These are phyloP conservation scores for Tetramorium simillimum DNA, from an alignment of 1,140 invertebrate genomes.

Conservation along the genomic window DNA sequence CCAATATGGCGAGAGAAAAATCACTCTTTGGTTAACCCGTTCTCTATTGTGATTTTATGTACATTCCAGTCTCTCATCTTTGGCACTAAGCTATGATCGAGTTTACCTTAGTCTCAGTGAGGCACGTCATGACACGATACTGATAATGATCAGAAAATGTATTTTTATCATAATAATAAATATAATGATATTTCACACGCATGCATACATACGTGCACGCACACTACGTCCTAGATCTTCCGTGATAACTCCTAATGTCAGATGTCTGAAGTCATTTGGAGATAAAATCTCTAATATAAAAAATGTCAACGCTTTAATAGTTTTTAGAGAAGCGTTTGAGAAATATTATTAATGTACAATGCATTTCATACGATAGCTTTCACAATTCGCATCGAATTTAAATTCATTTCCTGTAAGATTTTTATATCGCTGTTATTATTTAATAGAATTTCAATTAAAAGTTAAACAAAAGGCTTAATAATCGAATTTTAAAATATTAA, in stretches of 20 bases:
- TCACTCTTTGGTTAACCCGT: constrained; percentile 80
- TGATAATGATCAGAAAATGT: constrained; percentile 61
- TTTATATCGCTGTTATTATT: not conserved
- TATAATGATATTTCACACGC: not conserved
- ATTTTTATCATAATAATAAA: constrained; percentile 41
- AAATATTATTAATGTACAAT: not conserved
- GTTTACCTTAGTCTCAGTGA: constrained; percentile 63
- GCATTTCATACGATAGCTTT: not conserved
- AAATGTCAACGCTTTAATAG: not conserved
- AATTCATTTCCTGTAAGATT: too few relatives aligned
- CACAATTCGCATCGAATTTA: not conserved
- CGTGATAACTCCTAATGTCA: not conserved
- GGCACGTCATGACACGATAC: constrained; percentile 18
- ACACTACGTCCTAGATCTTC: not conserved
- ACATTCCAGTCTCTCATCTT: constrained; percentile 81
- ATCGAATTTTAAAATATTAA: too few relatives aligned
- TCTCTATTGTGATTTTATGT: constrained; percentile 70
- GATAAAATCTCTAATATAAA: not conserved
- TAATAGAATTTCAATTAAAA: not conserved
- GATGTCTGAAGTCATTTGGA: not conserved
- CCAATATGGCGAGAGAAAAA: constrained; percentile 63
- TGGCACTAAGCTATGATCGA: constrained; percentile 78
- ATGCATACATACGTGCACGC: not conserved
- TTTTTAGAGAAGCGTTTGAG: not conserved
- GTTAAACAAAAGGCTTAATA: not conserved